Evolutionary conservation across 2,113 vertebrate species (phyloP), one percentile per base, ranked within the genome.

Genomic region (Campylomormyrus tamandua): DNA sequence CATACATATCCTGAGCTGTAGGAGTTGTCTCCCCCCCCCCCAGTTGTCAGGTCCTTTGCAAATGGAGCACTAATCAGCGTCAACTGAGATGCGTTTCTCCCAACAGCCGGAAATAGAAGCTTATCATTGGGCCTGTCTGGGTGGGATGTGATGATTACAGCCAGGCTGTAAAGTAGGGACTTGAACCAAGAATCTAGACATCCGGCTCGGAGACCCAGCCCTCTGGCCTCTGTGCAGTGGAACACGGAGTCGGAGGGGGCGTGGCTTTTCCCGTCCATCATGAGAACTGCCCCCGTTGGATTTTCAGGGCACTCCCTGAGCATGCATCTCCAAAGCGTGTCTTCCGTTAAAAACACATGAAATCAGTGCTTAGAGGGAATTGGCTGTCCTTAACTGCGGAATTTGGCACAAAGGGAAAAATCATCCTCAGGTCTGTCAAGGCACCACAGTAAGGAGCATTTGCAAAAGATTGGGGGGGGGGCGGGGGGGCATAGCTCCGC

Each of bases 91-190:
- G 89, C 90, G 88, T 50, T 88, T 88, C 62, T 93, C 94, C 90
- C 93, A 94, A 91, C 92, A 87, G 91, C 90, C 92, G 90, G 90
- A 91, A 96, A 96, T 96, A 94, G 94, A 91, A 93, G 87, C 84
- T 92, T 88, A 95, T 88, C 91, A 88, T 90, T 92, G 90, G 91
- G 90, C 92, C 92, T 92, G 91, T 93, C 93, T 92, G 83, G 89
- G 66, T 88, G 62, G 90, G 94, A 95, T 92, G 93, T 90, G 91
- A 94, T 95, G 94, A 96, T 95, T 96, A 95, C 90, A 91, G 91
- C 90, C 80, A 35, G 93, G 90, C 83, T 35, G 89, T 90, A 92
- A 90, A 87, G 66, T 62, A 88, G 58, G 87, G 91, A 91, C 90
- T 90, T 90, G 91, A 92, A 90, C 91, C 91, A 90, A 80, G 39